These are phyloP conservation scores for Eupithecia dodoneata DNA, from an alignment of 2,888 invertebrate species.

Conservation along the genomic window DNA sequence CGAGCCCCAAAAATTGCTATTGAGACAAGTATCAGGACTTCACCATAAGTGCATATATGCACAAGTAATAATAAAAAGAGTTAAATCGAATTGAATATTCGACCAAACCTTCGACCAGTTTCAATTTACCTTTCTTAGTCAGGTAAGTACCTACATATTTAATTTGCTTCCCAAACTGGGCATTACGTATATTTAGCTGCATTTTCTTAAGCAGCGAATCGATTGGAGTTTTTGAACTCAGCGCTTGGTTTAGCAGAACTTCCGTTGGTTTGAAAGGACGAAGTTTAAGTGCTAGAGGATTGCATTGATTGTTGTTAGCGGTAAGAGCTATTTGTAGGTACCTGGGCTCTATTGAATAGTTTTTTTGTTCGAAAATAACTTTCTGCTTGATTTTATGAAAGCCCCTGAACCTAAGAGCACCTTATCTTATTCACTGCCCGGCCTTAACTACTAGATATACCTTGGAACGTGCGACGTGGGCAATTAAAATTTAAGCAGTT, in stretches of 20 bases:
- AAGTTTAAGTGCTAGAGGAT: slow-evolving; percentile 24
- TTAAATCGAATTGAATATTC: background rate
- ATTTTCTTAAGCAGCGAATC: slow-evolving; percentile 30
- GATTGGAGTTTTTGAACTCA: slow-evolving; percentile 27
- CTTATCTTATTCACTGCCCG: background rate
- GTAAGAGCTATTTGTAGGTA: slow-evolving; percentile 10
- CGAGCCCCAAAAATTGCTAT: background rate
- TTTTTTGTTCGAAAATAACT: background rate
- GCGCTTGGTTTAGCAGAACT: slow-evolving; percentile 17
- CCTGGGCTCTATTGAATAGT: background rate
- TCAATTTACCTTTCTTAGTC: background rate
- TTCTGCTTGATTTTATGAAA: background rate
- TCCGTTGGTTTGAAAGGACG: slow-evolving; percentile 15
- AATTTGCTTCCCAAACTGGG: background rate
- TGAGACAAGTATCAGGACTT: background rate
- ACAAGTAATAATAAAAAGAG: background rate
- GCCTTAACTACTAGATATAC: background rate
- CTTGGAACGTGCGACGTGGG: background rate
- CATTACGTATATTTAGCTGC: slow-evolving; percentile 15
- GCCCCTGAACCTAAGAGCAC: background rate
- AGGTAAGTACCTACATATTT: background rate
- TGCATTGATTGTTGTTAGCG: slow-evolving; percentile 18
- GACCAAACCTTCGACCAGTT: background rate
- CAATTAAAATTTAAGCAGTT: background rate
- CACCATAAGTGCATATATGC: background rate